These are phyloP conservation scores for Apodemia duryi DNA, from an alignment of 2,888 invertebrate genomes.

Conservation along the genomic window DNA sequence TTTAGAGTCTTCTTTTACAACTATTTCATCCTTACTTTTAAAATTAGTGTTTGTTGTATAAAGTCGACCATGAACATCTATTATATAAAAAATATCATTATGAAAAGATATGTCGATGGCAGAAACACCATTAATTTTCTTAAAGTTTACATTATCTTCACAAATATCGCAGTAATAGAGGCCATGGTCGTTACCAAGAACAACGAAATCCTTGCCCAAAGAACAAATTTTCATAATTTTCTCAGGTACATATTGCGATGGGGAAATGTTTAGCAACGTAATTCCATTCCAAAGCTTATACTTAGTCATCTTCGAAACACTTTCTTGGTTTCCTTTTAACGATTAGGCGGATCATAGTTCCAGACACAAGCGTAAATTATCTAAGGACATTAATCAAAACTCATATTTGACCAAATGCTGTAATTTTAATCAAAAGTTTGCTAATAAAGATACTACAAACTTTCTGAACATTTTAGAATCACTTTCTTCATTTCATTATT, in stretches of 20 bases:
- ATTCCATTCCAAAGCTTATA: constrained; percentile 73
- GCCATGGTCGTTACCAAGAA: constrained; percentile 67
- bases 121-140: constrained; percentile 70
- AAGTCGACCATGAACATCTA: constrained; percentile 81
- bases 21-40: constrained; percentile 79
- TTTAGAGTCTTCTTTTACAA: constrained; percentile 81
- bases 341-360: constrained; percentile 32
- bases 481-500: constrained; percentile 2
- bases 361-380: constrained; percentile 21
- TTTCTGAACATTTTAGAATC: neutral
- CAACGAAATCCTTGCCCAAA: constrained; percentile 57
- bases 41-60: constrained; percentile 78
- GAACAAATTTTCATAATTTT: constrained; percentile 70
- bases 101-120: constrained; percentile 83
- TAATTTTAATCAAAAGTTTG: neutral
- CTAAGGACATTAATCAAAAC: neutral
- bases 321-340: constrained; percentile 38
- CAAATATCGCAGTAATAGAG: constrained; percentile 63
- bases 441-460: neutral
- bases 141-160: constrained; percentile 60
- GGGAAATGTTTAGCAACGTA: constrained; percentile 50
- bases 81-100: constrained; percentile 78
- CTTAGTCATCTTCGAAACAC: constrained; percentile 62
- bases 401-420: neutral
- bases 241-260: constrained; percentile 62